Evolutionary conservation across 2,888 invertebrate species (phyloP), one percentile per base, ranked within the genome.

Genomic region (Athalia circularis): DNA sequence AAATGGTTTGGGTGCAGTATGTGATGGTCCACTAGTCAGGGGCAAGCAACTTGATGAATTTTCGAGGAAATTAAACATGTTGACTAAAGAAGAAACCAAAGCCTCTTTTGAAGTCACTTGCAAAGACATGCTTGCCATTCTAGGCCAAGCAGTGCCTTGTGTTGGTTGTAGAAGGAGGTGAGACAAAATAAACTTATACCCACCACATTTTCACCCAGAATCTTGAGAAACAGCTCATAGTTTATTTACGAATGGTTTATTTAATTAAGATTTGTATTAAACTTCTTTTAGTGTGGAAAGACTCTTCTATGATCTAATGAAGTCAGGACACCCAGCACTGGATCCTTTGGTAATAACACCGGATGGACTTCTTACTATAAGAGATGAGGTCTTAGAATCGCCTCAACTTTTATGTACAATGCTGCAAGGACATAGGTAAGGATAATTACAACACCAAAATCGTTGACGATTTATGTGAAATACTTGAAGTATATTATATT

Each of bases 101-200:
- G 92, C 93, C 83, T 96, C 97, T 15, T 93, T 98, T 85, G 94
- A 95, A 92, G 96, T 97, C 77, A 95, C 95, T 78, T 95, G 95
- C 86, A 93, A 94, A 84, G 96, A 96, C 91, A 94, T 98, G 86
- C 93, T 96, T 88, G 94, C 94, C 86, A 95, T 97, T 86, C 92
- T 98, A 82, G 95, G 96, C 91, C 96, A 97, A 92, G 95, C 95
- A 90, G 96, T 98, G 87, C 97, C 97, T 82, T 98, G 98, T 92
- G 97, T 98, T 87, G 98, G 98, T 81, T 98, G 98, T 91, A 93
- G 98, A 83, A 93, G 96, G 92, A 96, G 96, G 97, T 96, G 92
- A 85, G 83, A 80, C 64, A 29, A 67, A 65, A 29, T 29, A 29
- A 29, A 29, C 29, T 29, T 29, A 1, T 29, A 29, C 29, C 29